A percentile compares a stretch with the other conserved stretches of the same genome.
Evolutionary conservation across 2,797 vertebrate genomes (phyloP).

Genomic region (Coccyzus lansbergi): DNA sequence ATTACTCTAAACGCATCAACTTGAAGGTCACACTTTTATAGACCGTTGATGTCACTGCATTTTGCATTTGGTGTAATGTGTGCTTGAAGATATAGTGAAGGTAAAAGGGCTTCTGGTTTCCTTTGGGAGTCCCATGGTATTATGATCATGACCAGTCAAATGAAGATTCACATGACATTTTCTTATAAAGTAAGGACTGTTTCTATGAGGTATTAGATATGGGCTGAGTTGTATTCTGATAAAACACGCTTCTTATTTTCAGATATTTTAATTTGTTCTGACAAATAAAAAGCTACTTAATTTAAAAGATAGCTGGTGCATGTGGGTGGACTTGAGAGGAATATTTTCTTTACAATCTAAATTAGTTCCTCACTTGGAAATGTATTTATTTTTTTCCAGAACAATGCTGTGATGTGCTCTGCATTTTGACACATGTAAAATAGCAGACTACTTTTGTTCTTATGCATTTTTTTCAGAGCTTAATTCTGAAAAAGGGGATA

Average conservation of each 20-base stretch:
- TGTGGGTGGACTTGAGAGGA: neutral
- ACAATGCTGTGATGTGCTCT: neutral
- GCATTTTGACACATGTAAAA: neutral
- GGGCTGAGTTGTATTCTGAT: slow-evolving; percentile 57
- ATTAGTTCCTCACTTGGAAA: neutral
- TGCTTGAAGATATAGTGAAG: slow-evolving; percentile 59
- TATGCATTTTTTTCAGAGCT: neutral
- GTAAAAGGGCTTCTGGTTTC: slow-evolving; percentile 72
- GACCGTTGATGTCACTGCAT: slow-evolving; percentile 76
- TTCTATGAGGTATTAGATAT: slow-evolving; percentile 25
- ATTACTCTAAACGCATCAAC: slow-evolving; percentile 76
- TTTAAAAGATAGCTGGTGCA: neutral
- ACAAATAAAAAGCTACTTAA: neutral
- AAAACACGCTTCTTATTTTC: slow-evolving; percentile 39
- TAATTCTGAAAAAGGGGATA: neutral
- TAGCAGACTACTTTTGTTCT: neutral
- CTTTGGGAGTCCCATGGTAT: slow-evolving; percentile 55
- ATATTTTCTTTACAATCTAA: neutral
- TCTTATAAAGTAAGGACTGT: slow-evolving; percentile 58
- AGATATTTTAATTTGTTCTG: slow-evolving; percentile 31
- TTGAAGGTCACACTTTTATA: slow-evolving; percentile 79
- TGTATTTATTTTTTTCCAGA: neutral
- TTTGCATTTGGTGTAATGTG: slow-evolving; percentile 66
- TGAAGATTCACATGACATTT: slow-evolving; percentile 52
- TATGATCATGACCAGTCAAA: slow-evolving; percentile 53